Evolutionary conservation across 2,113 vertebrate species (phyloP).

Genomic region (Aplodontia rufa): DNA sequence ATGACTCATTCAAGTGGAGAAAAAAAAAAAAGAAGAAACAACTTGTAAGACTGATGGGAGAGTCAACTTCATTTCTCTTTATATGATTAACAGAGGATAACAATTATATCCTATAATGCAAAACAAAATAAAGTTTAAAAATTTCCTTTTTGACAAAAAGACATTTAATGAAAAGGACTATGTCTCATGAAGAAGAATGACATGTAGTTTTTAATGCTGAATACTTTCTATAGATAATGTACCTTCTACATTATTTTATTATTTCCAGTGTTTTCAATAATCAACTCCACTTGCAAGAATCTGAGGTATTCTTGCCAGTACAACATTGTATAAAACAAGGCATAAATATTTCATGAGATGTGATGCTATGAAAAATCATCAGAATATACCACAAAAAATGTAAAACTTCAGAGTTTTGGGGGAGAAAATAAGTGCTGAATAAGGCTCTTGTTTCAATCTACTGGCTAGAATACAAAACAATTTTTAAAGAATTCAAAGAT

Average conservation of each 20-base stretch:
- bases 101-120: slow-evolving; percentile 25
- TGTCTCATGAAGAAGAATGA: slow-evolving; percentile 11
- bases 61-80: slow-evolving; percentile 71
- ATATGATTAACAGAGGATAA: slow-evolving; percentile 44
- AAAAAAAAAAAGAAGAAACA: slow-evolving; percentile 65
- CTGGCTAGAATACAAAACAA: slow-evolving; percentile 74
- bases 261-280: slow-evolving; percentile 69
- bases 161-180: slow-evolving; percentile 34
- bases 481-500: slow-evolving; percentile 78
- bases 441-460: slow-evolving; percentile 76
- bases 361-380: slow-evolving; percentile 60
- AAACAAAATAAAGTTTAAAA: slow-evolving; percentile 44
- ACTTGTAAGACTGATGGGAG: slow-evolving; percentile 62
- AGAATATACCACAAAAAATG: slow-evolving; percentile 53
- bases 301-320: slow-evolving; percentile 74
- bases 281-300: slow-evolving; percentile 75
- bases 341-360: slow-evolving; percentile 61
- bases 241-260: too few species aligned
- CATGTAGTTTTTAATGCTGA: slow-evolving; percentile 30
- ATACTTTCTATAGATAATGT: slow-evolving; percentile 74
- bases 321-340: slow-evolving; percentile 66
- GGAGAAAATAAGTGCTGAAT: slow-evolving; percentile 63
- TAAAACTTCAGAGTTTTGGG: slow-evolving; percentile 77
- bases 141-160: slow-evolving; percentile 47
- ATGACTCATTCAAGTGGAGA: slow-evolving; percentile 76